Base-by-base conservation (phyloP, 2,797 vertebrate genomes). In the Gastrophryne carolinensis region DNA sequence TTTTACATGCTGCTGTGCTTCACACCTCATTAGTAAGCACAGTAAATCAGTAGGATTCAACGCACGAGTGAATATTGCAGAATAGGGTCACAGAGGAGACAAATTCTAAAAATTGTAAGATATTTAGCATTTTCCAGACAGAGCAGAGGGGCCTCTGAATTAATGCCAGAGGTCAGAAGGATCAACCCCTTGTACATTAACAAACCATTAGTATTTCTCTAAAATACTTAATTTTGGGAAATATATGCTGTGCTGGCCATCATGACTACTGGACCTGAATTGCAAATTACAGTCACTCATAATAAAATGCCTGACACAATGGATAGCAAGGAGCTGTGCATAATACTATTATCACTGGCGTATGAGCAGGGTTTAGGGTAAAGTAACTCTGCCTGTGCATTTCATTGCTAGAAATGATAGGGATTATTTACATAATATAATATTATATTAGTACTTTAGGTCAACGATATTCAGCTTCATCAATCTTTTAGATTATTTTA, bases 121-220 rank as follows among this genome's bases (percentile, higher is more conserved):
- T 71, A 58, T 47, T 30, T 30, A 71, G 12, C 17, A 19, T 5
- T 10, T 56, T 26, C 53, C n/a, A 21, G 2, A 7, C 53, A 30
- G 24, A 19, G 37, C 35, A 21, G 12, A 23, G 35, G 44, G 32
- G 26, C 53, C 4, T 44, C 12, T 13, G 15, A 47, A 60, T 21
- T 37, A 71, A 60, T 21, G 17, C 30, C 37, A 39, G 3, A 1
- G 53, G 67, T 30, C 67, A 71, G 29, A 9, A 39, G 34, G 30
- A 49, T 24, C 24, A 41, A n/a, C 67, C 54, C 21, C 17, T 60
- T 11, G 9, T 57, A 71, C 41, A 71, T 71, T 57, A 71, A 24
- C 26, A 39, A 71, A 26, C 65, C 65, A 68, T 68, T 68, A 68
- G 50, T 54, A 54, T 68, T 68, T 26, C 23, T 56, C 56, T 37